phyloP scores from a whole-genome alignment of 2,113 vertebrate species.

The Globicephala melas region DNA sequence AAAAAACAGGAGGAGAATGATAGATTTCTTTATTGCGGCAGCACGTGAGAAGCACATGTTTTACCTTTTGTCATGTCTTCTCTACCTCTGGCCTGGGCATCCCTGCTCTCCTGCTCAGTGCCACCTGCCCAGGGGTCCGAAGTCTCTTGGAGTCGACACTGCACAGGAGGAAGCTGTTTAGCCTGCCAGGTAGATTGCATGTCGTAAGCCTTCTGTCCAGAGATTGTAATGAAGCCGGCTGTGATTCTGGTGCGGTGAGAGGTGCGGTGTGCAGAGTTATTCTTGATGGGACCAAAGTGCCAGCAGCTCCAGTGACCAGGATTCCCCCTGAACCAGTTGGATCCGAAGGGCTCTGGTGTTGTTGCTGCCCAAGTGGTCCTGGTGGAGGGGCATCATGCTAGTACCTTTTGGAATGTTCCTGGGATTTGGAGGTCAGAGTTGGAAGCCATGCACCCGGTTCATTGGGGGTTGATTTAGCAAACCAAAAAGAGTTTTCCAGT shows the following conservation, averaged over 20 bases:
- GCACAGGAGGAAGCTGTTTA: not conserved
- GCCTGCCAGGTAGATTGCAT: not conserved
- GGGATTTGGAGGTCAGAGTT: not conserved
- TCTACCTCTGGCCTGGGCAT: not conserved
- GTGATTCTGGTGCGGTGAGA: not conserved
- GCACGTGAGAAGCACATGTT: fast-evolving
- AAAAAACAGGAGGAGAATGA: not conserved
- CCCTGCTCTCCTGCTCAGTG: not conserved
- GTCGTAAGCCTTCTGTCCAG: not conserved
- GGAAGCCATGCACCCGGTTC: not conserved
- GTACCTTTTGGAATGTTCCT: not conserved
- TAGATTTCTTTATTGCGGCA: not conserved
- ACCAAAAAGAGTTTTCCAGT: not conserved
- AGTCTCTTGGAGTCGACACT: not conserved
- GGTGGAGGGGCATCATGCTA: not conserved
- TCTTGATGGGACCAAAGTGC: not conserved
- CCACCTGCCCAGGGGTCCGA: not conserved
- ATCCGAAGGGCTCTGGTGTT: not conserved
- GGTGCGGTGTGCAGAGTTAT: not conserved
- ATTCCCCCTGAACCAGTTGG: fast-evolving
- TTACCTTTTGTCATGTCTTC: not conserved
- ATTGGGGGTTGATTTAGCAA: not conserved
- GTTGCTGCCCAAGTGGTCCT: not conserved
- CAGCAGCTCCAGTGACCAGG: too few relatives aligned
- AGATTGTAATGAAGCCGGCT: not conserved